Evolutionary conservation across 2,888 invertebrate genomes (phyloP).

Genomic region (Cryptocheilus praepositus): DNA sequence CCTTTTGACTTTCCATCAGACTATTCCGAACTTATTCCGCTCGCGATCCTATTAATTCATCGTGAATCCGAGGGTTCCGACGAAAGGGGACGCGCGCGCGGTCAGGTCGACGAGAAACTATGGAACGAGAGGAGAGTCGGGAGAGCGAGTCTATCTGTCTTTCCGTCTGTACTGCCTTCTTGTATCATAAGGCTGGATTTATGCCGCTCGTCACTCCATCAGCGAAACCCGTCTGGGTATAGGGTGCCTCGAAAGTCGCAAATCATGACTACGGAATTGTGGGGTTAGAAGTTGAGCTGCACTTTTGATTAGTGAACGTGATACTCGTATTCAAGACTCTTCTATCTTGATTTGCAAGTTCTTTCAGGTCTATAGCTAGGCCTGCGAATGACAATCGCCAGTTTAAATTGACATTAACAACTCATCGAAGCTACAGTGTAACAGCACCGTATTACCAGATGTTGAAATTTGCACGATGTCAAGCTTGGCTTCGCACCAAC

Average conservation of each 20-base stretch:
- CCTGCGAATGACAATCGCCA: too few relatives aligned
- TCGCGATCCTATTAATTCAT: conserved; percentile 60
- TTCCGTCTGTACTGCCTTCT: neutral
- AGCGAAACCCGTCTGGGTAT: neutral
- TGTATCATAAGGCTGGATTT: neutral
- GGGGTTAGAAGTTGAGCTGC: neutral
- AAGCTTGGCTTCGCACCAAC: too few relatives aligned
- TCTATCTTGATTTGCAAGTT: too few relatives aligned
- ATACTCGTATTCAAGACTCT: too few relatives aligned
- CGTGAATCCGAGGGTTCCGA: conserved; percentile 50
- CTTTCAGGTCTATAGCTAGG: too few relatives aligned
- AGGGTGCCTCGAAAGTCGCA: neutral
- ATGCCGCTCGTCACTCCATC: neutral
- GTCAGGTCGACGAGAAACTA: conserved; percentile 29
- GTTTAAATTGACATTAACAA: too few relatives aligned
- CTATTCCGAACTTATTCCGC: conserved; percentile 41
- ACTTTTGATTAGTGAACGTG: too few relatives aligned
- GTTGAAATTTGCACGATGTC: too few relatives aligned
- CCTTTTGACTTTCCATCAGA: too few relatives aligned
- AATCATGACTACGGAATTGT: conserved; percentile 3
- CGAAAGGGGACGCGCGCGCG: conserved; percentile 12
- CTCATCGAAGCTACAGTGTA: too few relatives aligned
- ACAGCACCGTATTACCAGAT: too few relatives aligned
- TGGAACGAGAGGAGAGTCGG: conserved; percentile 1
- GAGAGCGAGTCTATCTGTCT: conserved; percentile 5